A percentile compares a stretch with the other conserved stretches of the same genome.
These are phyloP conservation scores for Odontocerum albicorne DNA, from an alignment of 2,888 invertebrate genomes.

Conservation along the genomic window DNA sequence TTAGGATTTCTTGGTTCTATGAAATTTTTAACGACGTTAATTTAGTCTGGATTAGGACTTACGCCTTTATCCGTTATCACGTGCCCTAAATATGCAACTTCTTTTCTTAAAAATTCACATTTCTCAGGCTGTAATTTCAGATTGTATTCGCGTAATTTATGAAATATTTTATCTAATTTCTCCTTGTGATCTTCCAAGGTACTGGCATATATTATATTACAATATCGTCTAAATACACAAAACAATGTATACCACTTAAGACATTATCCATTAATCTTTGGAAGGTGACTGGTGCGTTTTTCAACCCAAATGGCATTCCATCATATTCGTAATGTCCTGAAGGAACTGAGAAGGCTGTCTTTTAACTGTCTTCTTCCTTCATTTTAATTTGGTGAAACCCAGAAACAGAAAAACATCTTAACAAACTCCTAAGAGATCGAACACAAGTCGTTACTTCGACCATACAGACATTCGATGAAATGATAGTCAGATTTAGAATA, in stretches of 20 bases:
- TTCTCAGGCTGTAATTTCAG: conserved; percentile 32
- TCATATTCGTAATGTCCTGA: conserved; percentile 42
- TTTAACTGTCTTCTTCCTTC: conserved; percentile 38
- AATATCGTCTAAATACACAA: conserved; percentile 43
- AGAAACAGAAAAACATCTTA: too few relatives aligned
- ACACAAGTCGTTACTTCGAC: too few relatives aligned
- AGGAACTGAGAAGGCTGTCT: conserved; percentile 43
- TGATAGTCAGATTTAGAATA: too few relatives aligned
- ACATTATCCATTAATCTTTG: conserved; percentile 44
- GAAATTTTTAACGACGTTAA: conserved; percentile 33
- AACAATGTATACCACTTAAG: conserved; percentile 40
- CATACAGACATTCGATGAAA: too few relatives aligned
- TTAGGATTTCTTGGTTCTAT: conserved; percentile 32
- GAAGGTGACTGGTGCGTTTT: conserved; percentile 46
- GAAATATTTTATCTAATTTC: conserved; percentile 29
- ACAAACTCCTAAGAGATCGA: too few relatives aligned
- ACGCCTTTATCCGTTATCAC: conserved; percentile 38
- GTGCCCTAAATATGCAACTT: conserved; percentile 41
- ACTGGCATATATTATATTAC: conserved; percentile 39
- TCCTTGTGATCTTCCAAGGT: conserved; percentile 35
- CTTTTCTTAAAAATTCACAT: conserved; percentile 37
- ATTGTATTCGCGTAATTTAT: too few relatives aligned
- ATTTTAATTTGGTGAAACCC: conserved; percentile 45
- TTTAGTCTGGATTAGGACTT: conserved; percentile 35
- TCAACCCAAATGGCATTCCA: conserved; percentile 44